Base-by-base conservation (phyloP, 2,113 vertebrate genomes). In the Thomomys bottae region DNA sequence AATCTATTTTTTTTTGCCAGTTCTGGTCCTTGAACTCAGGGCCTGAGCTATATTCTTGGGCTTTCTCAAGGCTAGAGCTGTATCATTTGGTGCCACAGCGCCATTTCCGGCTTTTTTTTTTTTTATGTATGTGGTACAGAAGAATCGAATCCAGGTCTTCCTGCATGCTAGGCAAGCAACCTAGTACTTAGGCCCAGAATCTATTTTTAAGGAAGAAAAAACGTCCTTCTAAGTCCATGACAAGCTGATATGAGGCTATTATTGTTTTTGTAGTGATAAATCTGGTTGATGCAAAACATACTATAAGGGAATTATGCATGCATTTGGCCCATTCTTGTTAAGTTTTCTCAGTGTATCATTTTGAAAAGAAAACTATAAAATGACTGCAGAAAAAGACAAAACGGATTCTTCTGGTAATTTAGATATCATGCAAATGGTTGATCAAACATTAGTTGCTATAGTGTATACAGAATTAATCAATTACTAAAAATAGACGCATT, bases 261-360 rank as follows among this genome's bases (percentile, higher is more conserved):
- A 76, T 21, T 64, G 0, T 36, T 71, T 73, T 2, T 66, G 57
- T 17, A 30, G 8, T 3, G 78, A 24, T 28, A 76, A 82, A 34
- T 24, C 18, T 77, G 17, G 0, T 49, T 34, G 64, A 68, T 67
- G 86, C 5, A 83, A 93, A 89, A 59, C n/a, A 21, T 83, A 78
- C 40, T 5, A 17, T 1, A 64, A 1, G 1, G 30, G 77, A 83
- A 26, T 20, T 0, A 72, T 42, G 2, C 87, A 3, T 70, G 11
- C 90, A 93, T 90, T 90, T 45, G 70, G 32, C 3, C 40, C 57
- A 66, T 63, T 23, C 11, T 36, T 84, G 18, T 80, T 75, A 84
- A 3, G 1, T 42, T 26, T 94, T 77, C 8, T 72, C 3, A 78
- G 24, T 61, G 64, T 30, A 0, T 36, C 1, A 82, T 84, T 85